A percentile compares a stretch with the other conserved stretches of the same genome.
These are phyloP conservation scores for Hirudo medicinalis DNA, from an alignment of 1,140 invertebrate species.

Conservation along the genomic window DNA sequence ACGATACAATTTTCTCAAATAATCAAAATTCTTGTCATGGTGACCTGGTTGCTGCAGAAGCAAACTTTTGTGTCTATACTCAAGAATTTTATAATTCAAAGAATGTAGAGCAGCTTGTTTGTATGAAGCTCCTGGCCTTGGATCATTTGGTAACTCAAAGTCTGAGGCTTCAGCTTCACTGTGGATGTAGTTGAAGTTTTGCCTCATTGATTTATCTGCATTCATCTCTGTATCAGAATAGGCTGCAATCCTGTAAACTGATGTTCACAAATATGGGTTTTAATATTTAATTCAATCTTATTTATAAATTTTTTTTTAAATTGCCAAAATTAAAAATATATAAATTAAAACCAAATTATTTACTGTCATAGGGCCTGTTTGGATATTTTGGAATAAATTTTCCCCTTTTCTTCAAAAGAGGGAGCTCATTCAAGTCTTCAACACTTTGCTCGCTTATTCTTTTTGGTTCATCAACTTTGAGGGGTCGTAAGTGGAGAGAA, in stretches of 20 bases:
- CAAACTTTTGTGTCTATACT: neutral
- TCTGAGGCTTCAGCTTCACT: slow-evolving; percentile 16
- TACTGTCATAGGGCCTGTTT: neutral
- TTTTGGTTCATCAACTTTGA: neutral
- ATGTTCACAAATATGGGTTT: too few relatives aligned
- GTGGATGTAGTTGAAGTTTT: slow-evolving; percentile 2
- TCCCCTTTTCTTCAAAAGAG: neutral
- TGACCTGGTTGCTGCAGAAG: slow-evolving; percentile 12
- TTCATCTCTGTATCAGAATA: too few relatives aligned
- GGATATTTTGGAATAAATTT: slow-evolving; percentile 1
- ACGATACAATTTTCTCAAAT: slow-evolving; percentile 11
- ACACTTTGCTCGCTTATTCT: neutral
- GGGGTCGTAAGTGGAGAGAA: too few relatives aligned
- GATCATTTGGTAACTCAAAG: slow-evolving; percentile 5
- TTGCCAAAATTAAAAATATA: neutral
- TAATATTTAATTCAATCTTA: too few relatives aligned
- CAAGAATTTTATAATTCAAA: neutral
- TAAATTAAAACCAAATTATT: neutral
- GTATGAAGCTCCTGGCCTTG: slow-evolving; percentile 8
- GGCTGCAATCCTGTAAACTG: too few relatives aligned
- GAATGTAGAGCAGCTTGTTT: slow-evolving; percentile 8
- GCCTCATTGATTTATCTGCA: neutral
- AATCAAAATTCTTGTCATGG: slow-evolving; percentile 14
- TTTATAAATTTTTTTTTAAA: too few relatives aligned
- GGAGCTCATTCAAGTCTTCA: slow-evolving; percentile 1